phyloP scores from a whole-genome alignment of 2,888 invertebrate genomes.

The Thera obeliscata region DNA sequence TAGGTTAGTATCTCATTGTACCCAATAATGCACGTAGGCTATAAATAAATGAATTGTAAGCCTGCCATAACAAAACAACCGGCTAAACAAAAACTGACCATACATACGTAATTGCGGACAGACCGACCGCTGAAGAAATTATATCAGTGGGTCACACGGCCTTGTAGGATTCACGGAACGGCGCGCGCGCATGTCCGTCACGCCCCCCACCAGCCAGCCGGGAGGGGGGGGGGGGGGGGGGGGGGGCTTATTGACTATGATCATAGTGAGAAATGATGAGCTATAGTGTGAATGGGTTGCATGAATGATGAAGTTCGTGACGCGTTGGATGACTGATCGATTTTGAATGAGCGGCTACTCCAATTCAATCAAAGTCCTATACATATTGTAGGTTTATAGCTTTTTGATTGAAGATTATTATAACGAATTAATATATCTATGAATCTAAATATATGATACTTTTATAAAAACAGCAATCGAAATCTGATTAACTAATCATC shows the following conservation, averaged over 20 bases:
- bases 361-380: too few relatives aligned
- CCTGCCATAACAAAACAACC: constrained; percentile 22
- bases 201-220: constrained; percentile 47
- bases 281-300: constrained; percentile 24
- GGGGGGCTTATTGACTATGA: constrained; percentile 25
- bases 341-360: constrained; percentile 9
- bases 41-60: too few relatives aligned
- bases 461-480: too few relatives aligned
- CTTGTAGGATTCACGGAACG: constrained; percentile 67
- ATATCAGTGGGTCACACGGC: constrained; percentile 69
- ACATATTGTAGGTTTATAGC: too few relatives aligned
- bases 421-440: too few relatives aligned
- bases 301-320: constrained; percentile 23
- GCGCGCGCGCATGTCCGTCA: constrained; percentile 61
- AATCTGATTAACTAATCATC: too few relatives aligned
- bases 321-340: constrained; percentile 20
- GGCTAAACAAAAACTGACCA: constrained; percentile 37
- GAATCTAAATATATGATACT: too few relatives aligned
- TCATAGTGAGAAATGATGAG: constrained; percentile 25
- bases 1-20: too few relatives aligned
- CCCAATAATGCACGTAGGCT: too few relatives aligned
- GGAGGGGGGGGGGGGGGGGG: too few relatives aligned
- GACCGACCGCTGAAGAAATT: constrained; percentile 51
- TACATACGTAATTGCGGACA: constrained; percentile 45
- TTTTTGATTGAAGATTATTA: too few relatives aligned